Base-by-base conservation (phyloP, 2,797 vertebrate species). In the Anguilla marmorata region DNA sequence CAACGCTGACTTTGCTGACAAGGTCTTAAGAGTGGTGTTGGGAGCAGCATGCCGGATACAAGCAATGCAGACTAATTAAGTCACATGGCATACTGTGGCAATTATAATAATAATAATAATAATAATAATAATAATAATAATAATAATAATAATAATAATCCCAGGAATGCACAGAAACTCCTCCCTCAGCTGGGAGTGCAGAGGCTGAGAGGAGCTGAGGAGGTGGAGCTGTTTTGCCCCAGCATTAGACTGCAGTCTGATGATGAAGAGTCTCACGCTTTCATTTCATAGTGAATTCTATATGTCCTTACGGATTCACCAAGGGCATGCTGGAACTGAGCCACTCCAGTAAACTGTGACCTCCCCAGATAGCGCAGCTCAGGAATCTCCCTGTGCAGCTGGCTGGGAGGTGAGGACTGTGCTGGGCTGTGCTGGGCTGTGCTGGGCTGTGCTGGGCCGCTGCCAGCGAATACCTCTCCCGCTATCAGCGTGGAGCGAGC, bases 401-500 rank as follows among this genome's bases (percentile, higher is more conserved):
- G 88, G 90, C 30, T 85, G 79, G 84, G 66, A 85, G 88, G 56
- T 87, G 85, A 88, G 76, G 87, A 60, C 52, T 19, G 16, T 21
- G 58, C 33, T 50, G 82, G 91, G 88, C 91, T 85, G 16, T 21
- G 58, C 33, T 50, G 82, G 91, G 88, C 91, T 85, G 37, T 41
- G 37, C 37, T 41, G 76, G 87, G 66, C 52, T 19, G 16, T 24
- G 58, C 33, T 50, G 82, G 91, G 88, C 91, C 86, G 83, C 63
- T 24, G 80, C 79, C 74, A 88, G 88, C 37, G 91, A 88, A 21
- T 87, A 88, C 85, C 93, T 24, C 85, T 89, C 89, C 86, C 91
- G 91, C 93, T 95, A 89, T 89, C 94, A 24, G 84, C 0, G 79
- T 69, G 14, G 79, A 89, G 91, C 87, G 89, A 94, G 93, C 94